Conservation (phyloP, 2,888 invertebrate species). For the Xylota sylvarum region DNA sequence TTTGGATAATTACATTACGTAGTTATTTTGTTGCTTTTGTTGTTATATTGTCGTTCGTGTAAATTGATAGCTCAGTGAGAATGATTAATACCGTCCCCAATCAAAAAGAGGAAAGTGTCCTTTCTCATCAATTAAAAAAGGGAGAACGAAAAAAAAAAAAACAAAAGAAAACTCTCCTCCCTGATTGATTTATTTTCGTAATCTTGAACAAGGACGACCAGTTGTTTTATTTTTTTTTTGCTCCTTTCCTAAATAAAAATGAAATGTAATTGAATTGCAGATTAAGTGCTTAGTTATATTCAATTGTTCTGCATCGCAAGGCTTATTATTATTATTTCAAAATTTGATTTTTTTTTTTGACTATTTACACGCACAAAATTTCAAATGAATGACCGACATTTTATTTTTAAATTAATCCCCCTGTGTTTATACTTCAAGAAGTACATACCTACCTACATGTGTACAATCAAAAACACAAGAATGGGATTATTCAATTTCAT, state of each 20-base stretch:
- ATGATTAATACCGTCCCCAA: slow-evolving; percentile 11
- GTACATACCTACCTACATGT: neutral
- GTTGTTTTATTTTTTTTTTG: neutral
- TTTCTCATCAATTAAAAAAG: neutral
- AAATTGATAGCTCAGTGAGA: neutral
- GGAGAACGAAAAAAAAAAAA: neutral
- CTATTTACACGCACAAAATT: neutral
- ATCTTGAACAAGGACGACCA: neutral
- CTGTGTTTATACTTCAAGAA: neutral
- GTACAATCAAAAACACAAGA: neutral
- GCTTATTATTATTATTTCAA: no score
- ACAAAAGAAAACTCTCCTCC: neutral
- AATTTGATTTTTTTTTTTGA: no score
- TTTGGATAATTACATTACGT: slow-evolving; percentile 10
- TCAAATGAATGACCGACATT: neutral
- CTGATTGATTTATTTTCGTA: slow-evolving; percentile 17
- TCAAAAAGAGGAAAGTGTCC: slow-evolving; percentile 6
- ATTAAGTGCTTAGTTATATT: neutral
- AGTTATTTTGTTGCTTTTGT: neutral
- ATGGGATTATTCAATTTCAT: neutral
- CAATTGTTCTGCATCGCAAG: neutral
- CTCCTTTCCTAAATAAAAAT: neutral
- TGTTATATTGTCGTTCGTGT: neutral
- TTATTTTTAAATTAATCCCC: slow-evolving; percentile 1
- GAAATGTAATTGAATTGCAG: slow-evolving; percentile 1